These are phyloP conservation scores for Zaprionus tsacasi DNA, from an alignment of 1,140 invertebrate genomes.

Conservation along the genomic window DNA sequence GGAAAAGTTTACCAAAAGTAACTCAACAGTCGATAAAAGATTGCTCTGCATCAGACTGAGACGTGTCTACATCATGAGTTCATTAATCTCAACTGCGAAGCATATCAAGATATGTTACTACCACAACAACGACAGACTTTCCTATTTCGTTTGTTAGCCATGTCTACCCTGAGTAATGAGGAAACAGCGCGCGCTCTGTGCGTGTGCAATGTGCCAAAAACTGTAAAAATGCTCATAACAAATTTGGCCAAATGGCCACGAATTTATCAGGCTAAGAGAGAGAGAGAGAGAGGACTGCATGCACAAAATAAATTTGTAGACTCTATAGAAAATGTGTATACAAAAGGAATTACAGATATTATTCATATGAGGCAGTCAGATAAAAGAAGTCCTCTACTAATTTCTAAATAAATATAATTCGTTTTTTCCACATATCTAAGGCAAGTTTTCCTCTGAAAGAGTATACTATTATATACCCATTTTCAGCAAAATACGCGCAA, in stretches of 20 bases:
- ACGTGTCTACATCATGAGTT: constrained; percentile 70
- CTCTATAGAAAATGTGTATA: background rate
- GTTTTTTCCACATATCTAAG: too few relatives aligned
- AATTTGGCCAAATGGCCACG: constrained; percentile 64
- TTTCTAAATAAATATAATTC: too few relatives aligned
- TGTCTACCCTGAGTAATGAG: constrained; percentile 66
- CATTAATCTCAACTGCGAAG: constrained; percentile 61
- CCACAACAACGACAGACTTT: constrained; percentile 7
- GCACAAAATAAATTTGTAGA: constrained; percentile 6
- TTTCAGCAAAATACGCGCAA: background rate
- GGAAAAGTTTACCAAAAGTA: constrained; percentile 2
- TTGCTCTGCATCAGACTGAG: constrained; percentile 54
- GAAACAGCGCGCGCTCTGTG: constrained; percentile 26
- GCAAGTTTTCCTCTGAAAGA: too few relatives aligned
- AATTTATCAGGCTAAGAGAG: constrained; percentile 61
- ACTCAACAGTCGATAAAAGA: constrained; percentile 32
- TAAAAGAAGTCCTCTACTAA: too few relatives aligned
- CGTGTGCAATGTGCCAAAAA: constrained; percentile 39
- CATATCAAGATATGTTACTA: constrained; percentile 7
- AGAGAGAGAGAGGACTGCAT: background rate
- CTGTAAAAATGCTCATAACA: constrained; percentile 63
- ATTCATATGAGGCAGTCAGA: background rate
- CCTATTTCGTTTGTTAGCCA: constrained; percentile 44
- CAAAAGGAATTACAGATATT: background rate
- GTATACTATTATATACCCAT: background rate